phyloP scores from a whole-genome alignment of 92 coral and sea anemone genomes.

The Parazoanthus darwini region DNA sequence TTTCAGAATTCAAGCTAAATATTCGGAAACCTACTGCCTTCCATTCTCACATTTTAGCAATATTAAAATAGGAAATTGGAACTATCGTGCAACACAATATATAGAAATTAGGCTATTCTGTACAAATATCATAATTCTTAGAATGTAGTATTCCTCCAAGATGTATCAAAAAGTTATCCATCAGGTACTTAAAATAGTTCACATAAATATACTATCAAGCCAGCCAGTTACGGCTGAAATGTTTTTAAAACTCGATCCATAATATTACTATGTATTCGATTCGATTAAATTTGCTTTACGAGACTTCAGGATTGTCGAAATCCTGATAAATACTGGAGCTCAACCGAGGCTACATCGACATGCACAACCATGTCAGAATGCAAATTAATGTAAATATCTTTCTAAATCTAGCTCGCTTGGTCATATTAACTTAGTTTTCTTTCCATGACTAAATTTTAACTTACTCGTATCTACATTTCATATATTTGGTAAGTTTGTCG shows the following conservation, averaged over 20 bases:
- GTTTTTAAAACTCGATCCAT: conserved; percentile 59
- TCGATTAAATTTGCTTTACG: conserved; percentile 52
- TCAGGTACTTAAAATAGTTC: conserved; percentile 88
- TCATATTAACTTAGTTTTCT: conserved; percentile 43
- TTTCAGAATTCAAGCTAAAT: conserved; percentile 76
- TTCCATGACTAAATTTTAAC: conserved; percentile 45
- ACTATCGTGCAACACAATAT: conserved; percentile 95
- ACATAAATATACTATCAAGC: conserved; percentile 90
- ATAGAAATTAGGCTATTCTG: conserved; percentile 96
- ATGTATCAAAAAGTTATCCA: conserved; percentile 86
- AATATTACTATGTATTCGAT: conserved; percentile 47
- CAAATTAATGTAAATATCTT: conserved; percentile 55
- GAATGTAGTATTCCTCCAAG: conserved; percentile 86
- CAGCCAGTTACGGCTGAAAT: conserved; percentile 70
- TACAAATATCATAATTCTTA: conserved; percentile 97
- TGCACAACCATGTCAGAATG: conserved; percentile 69
- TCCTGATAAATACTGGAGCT: conserved; percentile 41
- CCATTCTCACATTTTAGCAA: conserved; percentile 68
- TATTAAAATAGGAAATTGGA: conserved; percentile 89
- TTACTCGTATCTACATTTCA: conserved; percentile 39
- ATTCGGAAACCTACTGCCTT: conserved; percentile 66
- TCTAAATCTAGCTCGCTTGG: conserved; percentile 59
- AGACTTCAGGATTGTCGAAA: conserved; percentile 41
- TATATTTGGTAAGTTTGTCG: conserved; percentile 25
- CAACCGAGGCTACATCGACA: conserved; percentile 47